Evolutionary conservation across 2,113 vertebrate genomes (phyloP).

Genomic region (Cephalopholis sonnerati): DNA sequence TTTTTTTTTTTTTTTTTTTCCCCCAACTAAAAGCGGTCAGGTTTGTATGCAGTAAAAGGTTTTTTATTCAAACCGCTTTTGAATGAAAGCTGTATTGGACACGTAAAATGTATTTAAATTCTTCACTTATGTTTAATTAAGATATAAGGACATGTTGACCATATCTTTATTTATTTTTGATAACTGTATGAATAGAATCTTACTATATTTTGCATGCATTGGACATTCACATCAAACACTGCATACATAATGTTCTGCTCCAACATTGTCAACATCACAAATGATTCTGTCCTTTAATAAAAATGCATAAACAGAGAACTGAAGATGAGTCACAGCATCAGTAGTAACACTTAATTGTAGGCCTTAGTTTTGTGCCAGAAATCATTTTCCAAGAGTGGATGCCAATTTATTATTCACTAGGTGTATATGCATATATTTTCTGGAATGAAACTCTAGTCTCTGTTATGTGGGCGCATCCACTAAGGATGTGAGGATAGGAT

Average conservation of each 20-base stretch:
- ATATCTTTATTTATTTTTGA: neutral
- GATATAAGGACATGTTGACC: neutral
- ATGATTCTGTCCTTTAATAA: neutral
- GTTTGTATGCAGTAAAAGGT: too few species aligned
- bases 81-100: too few species aligned
- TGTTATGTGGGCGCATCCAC: neutral
- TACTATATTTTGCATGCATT: neutral
- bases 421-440: neutral
- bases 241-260: neutral
- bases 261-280: neutral
- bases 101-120: neutral
- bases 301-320: neutral
- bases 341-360: slow-evolving; percentile 17
- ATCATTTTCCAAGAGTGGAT: neutral
- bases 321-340: slow-evolving; percentile 22
- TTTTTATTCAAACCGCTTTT: too few species aligned
- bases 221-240: neutral
- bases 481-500: slow-evolving; percentile 5
- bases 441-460: neutral
- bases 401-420: neutral
- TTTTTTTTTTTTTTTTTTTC: too few species aligned
- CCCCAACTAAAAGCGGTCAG: too few species aligned
- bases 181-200: neutral
- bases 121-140: neutral
- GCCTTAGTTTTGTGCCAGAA: slow-evolving; percentile 24